Base-by-base conservation (phyloP, 2,888 invertebrate genomes). In the Drosophila demipolita region DNA sequence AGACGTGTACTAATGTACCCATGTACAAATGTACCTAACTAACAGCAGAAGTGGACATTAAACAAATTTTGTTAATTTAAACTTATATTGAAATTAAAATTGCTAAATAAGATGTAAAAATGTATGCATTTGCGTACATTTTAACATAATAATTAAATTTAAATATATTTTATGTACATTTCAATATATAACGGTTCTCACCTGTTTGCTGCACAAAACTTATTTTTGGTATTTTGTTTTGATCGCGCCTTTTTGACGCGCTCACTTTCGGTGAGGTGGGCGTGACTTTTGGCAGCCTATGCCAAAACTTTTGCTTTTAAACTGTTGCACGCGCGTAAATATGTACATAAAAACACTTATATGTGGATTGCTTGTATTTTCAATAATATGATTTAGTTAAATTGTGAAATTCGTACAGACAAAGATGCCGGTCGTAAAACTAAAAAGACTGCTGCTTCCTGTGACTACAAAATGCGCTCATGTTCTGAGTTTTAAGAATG, bases 211-310 rank as follows among this genome's bases (percentile, higher is more conserved):
- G 66, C 66, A 59, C 35, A 38, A 61, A 60, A 67, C 70, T 68
- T 68, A 72, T 64, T 71, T 38, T 38, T 38, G 38, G 66, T 38
- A 79, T 73, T 81, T 82, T 81, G 80, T 82, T 82, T 82, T 81
- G 81, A 66, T 81, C 80, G 72, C 66, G 73, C 52, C 72, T 77
- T 79, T 76, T 66, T 38, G n/a, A 15, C 53, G 26, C 32, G 58
- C 17, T 52, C 42, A 32, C 20, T 55, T 55, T 57, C 57, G 40
- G 17, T 40, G 29, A 38, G 20, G 54, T 58, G 58, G 69, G 60
- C 55, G 69, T 69, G 59, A 48, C 26, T 29, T 12, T 55, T 38
- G 29, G 55, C 38, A 60, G 26, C 40, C 32, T 11, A 17, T 36
- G n/a, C 38, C n/a, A 63, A 38, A 33, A 58, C 63, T 72, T 52